Base-by-base conservation (phyloP, 2,888 invertebrate species). In the Tachina grossa region DNA sequence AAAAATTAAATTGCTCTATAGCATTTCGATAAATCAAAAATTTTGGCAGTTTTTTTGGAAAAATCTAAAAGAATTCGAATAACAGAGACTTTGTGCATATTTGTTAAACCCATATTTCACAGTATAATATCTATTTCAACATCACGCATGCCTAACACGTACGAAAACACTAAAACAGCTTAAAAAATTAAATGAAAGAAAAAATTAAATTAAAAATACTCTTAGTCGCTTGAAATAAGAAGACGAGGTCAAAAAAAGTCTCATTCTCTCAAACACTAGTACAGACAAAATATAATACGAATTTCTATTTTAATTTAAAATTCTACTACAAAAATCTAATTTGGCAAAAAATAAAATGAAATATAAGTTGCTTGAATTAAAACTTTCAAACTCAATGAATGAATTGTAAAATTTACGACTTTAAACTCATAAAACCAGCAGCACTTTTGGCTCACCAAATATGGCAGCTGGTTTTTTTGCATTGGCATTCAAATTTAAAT, bases 91-190 rank as follows among this genome's bases (percentile, higher is more conserved):
- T 31, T 31, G 0, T 31, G 31, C 31, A 31, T 31, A 31, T 31
- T 31, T 31, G 31, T 31, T 31, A 31, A 31, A 31, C 31, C 31
- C 31, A 2, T 6, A n/a, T 6, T 31, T 41, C 4, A 39, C 57
- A n/a, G 31, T 31, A 31, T 31, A 57, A 39, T 39, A 39, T 57
- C 13, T 47, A 31, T 3, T 71, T 16, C 19, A 39, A 63, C 16
- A 59, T 69, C 68, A 78, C 68, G 68, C 59, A 59, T 49, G 68
- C 49, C 22, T 51, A 69, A 31, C 68, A 57, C 77, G 51, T 76
- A 55, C 57, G 39, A 55, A 57, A 61, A 14, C 22, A 39, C 13
- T n/a, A 66, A 65, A 63, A 75, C n/a, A n/a, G 11, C 22, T 9
- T n/a, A n/a, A 49, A 22, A 47, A 63, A 4, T 19, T 14, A 39